A percentile compares a stretch with the other conserved stretches of the same genome.
Evolutionary conservation across 2,113 vertebrate genomes (phyloP).

Genomic region (Mormyrus lacerda): DNA sequence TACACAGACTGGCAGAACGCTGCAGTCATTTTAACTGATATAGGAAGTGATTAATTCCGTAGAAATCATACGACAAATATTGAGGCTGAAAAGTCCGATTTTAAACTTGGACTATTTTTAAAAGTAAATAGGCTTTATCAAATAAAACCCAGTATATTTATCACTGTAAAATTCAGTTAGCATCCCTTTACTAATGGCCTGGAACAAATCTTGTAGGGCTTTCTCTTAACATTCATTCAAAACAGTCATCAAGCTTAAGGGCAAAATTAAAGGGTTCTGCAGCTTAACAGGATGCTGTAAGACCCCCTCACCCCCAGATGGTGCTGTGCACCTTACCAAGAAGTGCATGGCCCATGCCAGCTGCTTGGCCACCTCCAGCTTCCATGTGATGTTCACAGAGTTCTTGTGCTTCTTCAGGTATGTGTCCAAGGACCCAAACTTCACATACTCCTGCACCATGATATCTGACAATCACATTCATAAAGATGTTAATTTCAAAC

Average conservation of each 20-base stretch:
- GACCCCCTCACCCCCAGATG: background rate
- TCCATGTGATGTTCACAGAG: constrained; percentile 88
- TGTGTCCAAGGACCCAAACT: constrained; percentile 89
- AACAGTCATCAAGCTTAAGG: background rate
- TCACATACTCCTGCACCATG: constrained; percentile 92
- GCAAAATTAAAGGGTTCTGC: background rate
- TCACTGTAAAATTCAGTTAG: background rate
- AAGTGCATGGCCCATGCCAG: constrained; percentile 94
- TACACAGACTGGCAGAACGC: background rate
- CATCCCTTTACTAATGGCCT: background rate
- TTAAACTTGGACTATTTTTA: background rate
- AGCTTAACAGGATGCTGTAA: background rate
- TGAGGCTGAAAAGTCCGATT: background rate
- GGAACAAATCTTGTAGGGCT: background rate
- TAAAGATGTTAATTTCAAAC: background rate
- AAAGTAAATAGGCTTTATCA: background rate
- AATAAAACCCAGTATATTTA: background rate
- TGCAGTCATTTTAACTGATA: background rate
- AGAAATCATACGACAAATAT: background rate
- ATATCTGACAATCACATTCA: constrained; percentile 67
- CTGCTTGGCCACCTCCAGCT: constrained; percentile 93
- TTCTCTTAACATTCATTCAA: background rate
- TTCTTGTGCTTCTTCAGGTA: constrained; percentile 89
- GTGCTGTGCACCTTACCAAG: constrained; percentile 5
- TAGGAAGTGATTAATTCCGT: background rate